phyloP scores from a whole-genome alignment of 2,797 vertebrate genomes.

The Sebastes oblongus region DNA sequence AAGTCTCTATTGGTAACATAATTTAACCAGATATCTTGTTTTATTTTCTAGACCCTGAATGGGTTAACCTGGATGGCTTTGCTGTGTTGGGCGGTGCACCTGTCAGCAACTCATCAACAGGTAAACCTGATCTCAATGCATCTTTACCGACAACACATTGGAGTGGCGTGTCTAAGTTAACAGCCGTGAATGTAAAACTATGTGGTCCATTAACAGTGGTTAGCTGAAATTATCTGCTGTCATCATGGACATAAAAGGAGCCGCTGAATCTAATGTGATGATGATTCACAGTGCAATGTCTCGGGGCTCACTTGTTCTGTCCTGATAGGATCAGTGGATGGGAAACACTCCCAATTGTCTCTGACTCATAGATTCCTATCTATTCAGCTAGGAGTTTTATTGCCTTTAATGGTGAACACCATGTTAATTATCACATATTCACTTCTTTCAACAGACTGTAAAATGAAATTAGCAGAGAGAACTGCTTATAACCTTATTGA shows the following conservation, averaged over 20 bases:
- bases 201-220: neutral
- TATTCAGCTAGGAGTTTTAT: conserved; percentile 4
- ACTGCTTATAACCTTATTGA: neutral
- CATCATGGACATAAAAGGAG: conserved; percentile 22
- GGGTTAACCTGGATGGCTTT: conserved; percentile 84
- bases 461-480: conserved; percentile 4
- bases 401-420: neutral
- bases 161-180: neutral
- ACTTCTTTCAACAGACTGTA: conserved; percentile 22
- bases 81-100: conserved; percentile 78
- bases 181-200: neutral
- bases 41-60: conserved; percentile 78
- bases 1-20: neutral
- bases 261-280: neutral
- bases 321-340: neutral
- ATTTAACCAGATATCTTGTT: conserved; percentile 23
- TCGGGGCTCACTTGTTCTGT: conserved; percentile 10
- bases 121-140: conserved; percentile 61
- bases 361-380: conserved; percentile 37
- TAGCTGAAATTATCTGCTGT: conserved; percentile 17
- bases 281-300: conserved; percentile 21
- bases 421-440: conserved; percentile 19
- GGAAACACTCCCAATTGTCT: neutral
- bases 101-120: conserved; percentile 80
- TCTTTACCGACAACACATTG: conserved; percentile 2